Base-by-base conservation (phyloP, 2,113 vertebrate genomes). In the Channa argus region DNA sequence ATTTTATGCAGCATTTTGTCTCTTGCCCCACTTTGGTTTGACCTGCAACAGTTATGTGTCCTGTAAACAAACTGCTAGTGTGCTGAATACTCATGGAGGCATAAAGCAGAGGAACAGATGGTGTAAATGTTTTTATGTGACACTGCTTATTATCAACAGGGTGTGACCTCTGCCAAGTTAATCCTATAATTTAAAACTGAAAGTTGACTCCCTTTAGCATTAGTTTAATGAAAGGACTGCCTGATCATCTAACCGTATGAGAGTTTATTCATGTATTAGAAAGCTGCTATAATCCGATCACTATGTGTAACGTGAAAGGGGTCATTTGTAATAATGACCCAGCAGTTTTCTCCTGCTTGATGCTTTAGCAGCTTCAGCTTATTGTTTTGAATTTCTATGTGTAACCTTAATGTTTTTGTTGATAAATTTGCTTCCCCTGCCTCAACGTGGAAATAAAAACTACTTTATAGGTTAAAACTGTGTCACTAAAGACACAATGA, bases 11-110 rank as follows among this genome's bases (percentile, higher is more conserved):
- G 24, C 11, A 6, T 44, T 39, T 14, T 36, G 5, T 13, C 5
- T 63, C 64, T 67, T 36, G 12, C 8, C 66, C 64, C 58, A 63
- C 51, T 70, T 54, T 52, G 43, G 51, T 63, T 59, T 55, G 63
- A 58, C 51, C 50, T 46, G 39, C 38, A 41, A 60, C 47, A 8
- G 0, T 63, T 55, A 34, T 53, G 38, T 15, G 41, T 71, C 13
- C 59, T 60, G 52, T 1, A 24, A 38, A 70, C 24, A 0, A 12
- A 10, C 50, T 54, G 58, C 38, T 58, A 67, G 5, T 9, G 45
- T 15, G 66, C 6, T 24, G 7, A 51, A 66, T 39, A 43, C 13
- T 46, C 12, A 6, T 53, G 39, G 44, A 63, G 38, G 6, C 45
- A 45, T 5, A 49, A 53, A 49, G 11, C 13, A 52, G 15, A 2